Conservation (phyloP, 2,113 vertebrate genomes). For the Corythornis madagascariensis region DNA sequence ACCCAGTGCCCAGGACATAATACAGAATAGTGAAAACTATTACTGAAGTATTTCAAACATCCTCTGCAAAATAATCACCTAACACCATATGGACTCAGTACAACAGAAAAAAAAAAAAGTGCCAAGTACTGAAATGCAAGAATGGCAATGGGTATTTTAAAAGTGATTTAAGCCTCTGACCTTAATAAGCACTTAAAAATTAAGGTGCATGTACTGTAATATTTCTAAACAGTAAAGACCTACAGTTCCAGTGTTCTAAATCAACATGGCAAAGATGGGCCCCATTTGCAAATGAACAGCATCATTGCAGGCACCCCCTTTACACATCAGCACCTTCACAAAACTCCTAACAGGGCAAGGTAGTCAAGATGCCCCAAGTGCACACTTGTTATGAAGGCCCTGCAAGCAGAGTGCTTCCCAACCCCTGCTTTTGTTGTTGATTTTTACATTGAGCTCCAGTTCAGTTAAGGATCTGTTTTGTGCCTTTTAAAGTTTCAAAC, state of each 20-base stretch:
- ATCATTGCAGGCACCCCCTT: neutral
- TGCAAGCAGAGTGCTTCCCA: neutral
- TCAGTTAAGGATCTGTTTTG: neutral
- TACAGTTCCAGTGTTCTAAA: neutral
- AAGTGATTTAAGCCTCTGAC: neutral
- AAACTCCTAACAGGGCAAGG: too few species aligned
- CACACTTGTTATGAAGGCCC: neutral
- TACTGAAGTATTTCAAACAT: slow-evolving; percentile 10
- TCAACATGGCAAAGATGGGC: neutral
- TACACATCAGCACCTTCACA: neutral
- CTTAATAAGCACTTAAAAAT: neutral
- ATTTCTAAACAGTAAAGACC: neutral
- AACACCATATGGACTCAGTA: neutral
- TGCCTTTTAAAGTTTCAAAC: neutral
- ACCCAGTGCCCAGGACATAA: neutral
- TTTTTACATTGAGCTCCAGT: neutral
- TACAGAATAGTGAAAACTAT: neutral
- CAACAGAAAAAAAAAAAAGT: neutral
- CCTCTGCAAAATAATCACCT: neutral
- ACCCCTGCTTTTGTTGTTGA: rapidly evolving
- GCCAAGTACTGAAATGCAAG: neutral
- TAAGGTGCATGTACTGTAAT: neutral
- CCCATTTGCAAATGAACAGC: neutral
- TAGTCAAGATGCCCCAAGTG: rapidly evolving
- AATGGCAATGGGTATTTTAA: neutral